Base-by-base conservation (phyloP, 1,140 invertebrate genomes). In the Leguminivora glycinivorella region DNA sequence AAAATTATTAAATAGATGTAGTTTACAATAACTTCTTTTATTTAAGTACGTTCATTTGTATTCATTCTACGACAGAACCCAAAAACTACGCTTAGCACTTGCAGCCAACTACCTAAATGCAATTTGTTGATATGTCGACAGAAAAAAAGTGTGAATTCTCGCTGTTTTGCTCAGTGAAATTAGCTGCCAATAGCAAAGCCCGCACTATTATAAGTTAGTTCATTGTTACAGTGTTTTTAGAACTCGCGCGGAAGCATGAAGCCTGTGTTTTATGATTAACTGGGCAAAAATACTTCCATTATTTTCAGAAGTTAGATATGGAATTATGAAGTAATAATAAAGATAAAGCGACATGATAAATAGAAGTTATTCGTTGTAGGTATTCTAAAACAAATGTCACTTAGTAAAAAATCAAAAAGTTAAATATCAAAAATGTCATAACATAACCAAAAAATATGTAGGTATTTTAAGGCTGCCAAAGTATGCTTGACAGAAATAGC, bases 171-270 rank as follows among this genome's bases (percentile, higher is more conserved):
- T 75, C 77, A 83, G 84, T 85, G 84, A 88, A 90, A 90, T 90
- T 90, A 90, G 82, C 88, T 90, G 88, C 88, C 88, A 90, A 88
- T 90, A 83, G 84, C 88, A 90, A 81, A 77, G 77, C 84, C 84
- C 83, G 87, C 84, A 88, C 88, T 87, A 88, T 90, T 90, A 88
- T 90, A 88, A 90, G 86, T 90, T 90, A 72, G 80, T 72, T 71
- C 76, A 86, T 88, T 89, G 87, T 89, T 89, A 83, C 83, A 81
- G 81, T 83, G 86, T 89, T 89, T 89, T 88, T 88, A 83, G 83
- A 84, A 84, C 81, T 82, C 80, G 76, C 24, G 52, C 52, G 19
- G 40, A 67, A 63, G 26, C 80, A 76, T 82, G 71, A 83, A 85
- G 83, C 85, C 19, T 52, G 47, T 10, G n/a, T 52, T 52, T 22